Base-by-base conservation (phyloP, 2,888 invertebrate genomes). In the Drosophila vallismaia region DNA sequence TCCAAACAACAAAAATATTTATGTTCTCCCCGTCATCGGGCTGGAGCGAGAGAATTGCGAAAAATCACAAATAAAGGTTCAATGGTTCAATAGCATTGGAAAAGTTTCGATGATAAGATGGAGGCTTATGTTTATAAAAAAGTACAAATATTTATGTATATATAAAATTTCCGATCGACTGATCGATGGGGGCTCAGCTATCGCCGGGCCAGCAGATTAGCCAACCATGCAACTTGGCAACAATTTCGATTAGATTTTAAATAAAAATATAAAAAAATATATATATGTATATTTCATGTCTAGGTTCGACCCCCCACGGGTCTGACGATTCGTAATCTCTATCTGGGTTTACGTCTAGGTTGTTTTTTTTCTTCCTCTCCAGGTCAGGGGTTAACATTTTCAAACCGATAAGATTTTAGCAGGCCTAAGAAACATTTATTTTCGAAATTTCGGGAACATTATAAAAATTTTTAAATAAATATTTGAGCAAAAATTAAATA, bases 81-180 rank as follows among this genome's bases (percentile, higher is more conserved):
- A 79, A 48, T 49, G 59, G 86, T 79, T 85, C 74, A 81, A 69
- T 60, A 53, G 59, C 67, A 77, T 79, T 68, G 86, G 66, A 83
- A 86, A 73, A 62, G 48, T 71, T 67, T 31, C 40, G 10, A 31
- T 45, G 79, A 79, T 79, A 83, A 83, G 63, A 7, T 36, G 14
- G 5, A 28, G 19, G 19, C 28, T 10, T 14, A 26, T 40, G 60
- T 38, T 38, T 38, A 12, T 38, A 38, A 12, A 38, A 19, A 19
- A 19, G 19, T 38, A 38, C 38, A 4, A 6, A 38, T 12, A 12
- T 38, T n/a, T 12, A 4, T n/a, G 3, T n/a, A 6, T 14, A 14
- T 40, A 14, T 40, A 14, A 3, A 3, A 40, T 40, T 42, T 8
- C 40, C 29, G 42, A n/a, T 53, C 53, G 42, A 40, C 53, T 53